Base-by-base conservation (phyloP, 1,140 invertebrate genomes). In the Formica selysi region DNA sequence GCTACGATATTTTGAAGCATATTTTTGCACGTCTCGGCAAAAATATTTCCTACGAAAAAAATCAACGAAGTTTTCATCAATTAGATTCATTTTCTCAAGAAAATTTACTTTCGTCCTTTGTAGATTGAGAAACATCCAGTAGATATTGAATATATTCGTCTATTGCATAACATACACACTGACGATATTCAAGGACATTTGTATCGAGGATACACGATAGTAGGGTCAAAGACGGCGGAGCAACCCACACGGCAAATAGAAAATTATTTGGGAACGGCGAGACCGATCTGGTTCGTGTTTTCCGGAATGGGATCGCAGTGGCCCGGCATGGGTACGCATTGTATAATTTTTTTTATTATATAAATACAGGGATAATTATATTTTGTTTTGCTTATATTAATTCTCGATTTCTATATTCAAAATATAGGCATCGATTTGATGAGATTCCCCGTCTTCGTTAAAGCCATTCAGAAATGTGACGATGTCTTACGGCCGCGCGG, bases 401-500 rank as follows among this genome's bases (percentile, higher is more conserved):
- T 51, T 51, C 48, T 95, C 95, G 1, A 41, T 29, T 26, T 51
- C 0, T 65, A 51, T 0, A 68, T 61, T 61, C 7, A 8, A 81
- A 57, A 96, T 51, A 51, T 96, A 97, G 97, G 96, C 4, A 92
- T 93, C 65, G 94, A 96, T 11, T 86, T 96, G 3, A 96, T 98
- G 96, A 92, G 95, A 86, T 91, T 98, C 36, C 96, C 96, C 10
- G 89, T 96, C 19, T 98, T 98, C 93, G 95, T 95, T 13, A 93
- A 96, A 48, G 96, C 97, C 0, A 96, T 98, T 65, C 76, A 95
- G 51, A 95, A 94, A 85, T 96, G 96, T 48, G 95, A 96, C 74
- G 90, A 94, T 32, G 91, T 96, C 22, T 93, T 98, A 3, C 93
- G 95, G 81, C 94, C 95, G 11, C 95, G 95, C 89, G 96, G 96